A percentile compares a stretch with the other conserved stretches of the same genome.
These are phyloP conservation scores for Tachycineta bicolor DNA, from an alignment of 2,113 vertebrate genomes.

Conservation along the genomic window DNA sequence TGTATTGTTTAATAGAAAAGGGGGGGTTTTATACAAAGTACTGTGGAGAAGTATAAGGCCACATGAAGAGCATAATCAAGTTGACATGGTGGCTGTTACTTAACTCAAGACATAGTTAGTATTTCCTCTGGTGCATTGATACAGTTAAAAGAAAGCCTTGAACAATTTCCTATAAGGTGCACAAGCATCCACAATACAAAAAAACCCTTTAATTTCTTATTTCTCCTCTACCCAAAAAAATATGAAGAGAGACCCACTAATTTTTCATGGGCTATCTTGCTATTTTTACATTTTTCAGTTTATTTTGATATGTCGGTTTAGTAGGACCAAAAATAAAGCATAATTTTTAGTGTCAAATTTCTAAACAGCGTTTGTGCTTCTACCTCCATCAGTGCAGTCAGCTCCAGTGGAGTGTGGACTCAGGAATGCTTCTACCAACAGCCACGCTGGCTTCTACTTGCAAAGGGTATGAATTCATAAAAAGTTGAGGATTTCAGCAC, in stretches of 20 bases:
- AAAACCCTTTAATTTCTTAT: neutral
- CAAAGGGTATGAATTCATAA: neutral
- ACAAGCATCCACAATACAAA: slow-evolving; percentile 32
- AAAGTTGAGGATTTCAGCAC: neutral
- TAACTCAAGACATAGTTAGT: neutral
- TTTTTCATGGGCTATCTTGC: neutral
- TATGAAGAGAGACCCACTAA: neutral
- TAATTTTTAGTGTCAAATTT: neutral
- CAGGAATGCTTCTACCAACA: neutral
- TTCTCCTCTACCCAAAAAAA: slow-evolving; percentile 14
- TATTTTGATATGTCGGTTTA: neutral
- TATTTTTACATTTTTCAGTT: neutral
- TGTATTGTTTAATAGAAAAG: slow-evolving; percentile 36
- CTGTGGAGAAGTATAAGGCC: slow-evolving; percentile 29
- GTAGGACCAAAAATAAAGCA: neutral
- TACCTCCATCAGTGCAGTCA: neutral
- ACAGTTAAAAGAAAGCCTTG: slow-evolving; percentile 12
- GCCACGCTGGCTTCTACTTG: neutral
- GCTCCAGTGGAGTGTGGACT: neutral
- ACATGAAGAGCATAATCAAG: neutral
- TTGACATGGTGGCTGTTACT: slow-evolving; percentile 15
- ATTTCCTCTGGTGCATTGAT: slow-evolving; percentile 14
- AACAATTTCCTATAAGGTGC: slow-evolving; percentile 28
- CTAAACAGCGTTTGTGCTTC: neutral
- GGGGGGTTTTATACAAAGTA: slow-evolving; percentile 14